These are phyloP conservation scores for Macaria liturata DNA, from an alignment of 2,888 invertebrate species.

Conservation along the genomic window DNA sequence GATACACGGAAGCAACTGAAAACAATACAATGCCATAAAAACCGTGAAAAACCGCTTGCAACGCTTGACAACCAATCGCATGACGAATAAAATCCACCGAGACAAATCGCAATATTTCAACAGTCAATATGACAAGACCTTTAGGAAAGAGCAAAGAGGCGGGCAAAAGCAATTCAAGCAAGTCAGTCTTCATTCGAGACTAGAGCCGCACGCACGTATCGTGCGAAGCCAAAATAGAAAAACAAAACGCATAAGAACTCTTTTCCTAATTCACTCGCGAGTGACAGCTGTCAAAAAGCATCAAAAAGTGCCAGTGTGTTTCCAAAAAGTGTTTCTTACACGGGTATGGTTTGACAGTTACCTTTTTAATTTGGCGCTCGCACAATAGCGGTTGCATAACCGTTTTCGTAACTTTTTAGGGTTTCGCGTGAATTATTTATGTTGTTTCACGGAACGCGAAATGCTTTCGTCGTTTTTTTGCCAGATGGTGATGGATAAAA, in stretches of 20 bases:
- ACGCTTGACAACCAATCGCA: conserved; percentile 7
- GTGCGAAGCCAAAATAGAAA: conserved; percentile 6
- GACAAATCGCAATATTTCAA: conserved; percentile 10
- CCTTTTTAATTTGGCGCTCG: conserved; percentile 17
- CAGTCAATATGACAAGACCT: conserved; percentile 22
- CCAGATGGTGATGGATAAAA: not conserved
- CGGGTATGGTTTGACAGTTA: conserved; percentile 28
- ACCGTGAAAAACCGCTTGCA: conserved; percentile 16
- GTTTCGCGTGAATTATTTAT: conserved; percentile 26
- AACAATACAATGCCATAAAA: conserved; percentile 18
- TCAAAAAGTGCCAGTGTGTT: conserved; percentile 31
- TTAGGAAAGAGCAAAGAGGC: conserved; percentile 12
- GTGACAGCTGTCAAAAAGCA: conserved; percentile 33
- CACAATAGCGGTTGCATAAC: conserved; percentile 27
- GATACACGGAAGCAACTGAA: conserved; percentile 14
- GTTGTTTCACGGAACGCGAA: conserved; percentile 2
- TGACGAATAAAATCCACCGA: conserved; percentile 11
- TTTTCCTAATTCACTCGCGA: conserved; percentile 7
- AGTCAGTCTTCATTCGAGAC: conserved; percentile 25
- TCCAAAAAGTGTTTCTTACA: conserved; percentile 23
- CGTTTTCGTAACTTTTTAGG: conserved; percentile 33
- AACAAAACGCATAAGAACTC: conserved; percentile 10
- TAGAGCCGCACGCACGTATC: conserved; percentile 16
- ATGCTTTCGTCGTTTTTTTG: conserved; percentile 7
- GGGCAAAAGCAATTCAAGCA: conserved; percentile 18